Evolutionary conservation across 2,113 vertebrate genomes (phyloP).

Genomic region (Poeciliopsis retropinna): DNA sequence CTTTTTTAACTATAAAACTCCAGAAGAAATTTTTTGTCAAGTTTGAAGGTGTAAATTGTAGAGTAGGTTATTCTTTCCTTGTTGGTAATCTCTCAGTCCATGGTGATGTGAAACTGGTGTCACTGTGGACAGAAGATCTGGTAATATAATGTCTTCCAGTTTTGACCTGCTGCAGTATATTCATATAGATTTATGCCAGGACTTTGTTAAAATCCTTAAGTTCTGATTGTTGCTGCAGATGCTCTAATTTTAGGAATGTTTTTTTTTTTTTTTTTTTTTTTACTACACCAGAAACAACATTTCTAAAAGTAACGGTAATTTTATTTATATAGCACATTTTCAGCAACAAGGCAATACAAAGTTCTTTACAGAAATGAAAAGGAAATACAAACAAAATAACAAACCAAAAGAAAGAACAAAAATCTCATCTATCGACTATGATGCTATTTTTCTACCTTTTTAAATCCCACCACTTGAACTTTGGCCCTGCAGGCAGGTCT

Average conservation of each 20-base stretch:
- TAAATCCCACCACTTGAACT: conserved; percentile 33
- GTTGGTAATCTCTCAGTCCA: background rate
- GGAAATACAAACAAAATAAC: too few relatives aligned
- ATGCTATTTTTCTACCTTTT: background rate
- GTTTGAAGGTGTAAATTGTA: background rate
- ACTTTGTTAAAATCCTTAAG: background rate
- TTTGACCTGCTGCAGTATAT: background rate
- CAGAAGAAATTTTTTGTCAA: background rate
- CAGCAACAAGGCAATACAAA: too few relatives aligned
- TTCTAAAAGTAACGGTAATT: background rate
- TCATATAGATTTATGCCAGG: background rate
- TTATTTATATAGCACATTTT: too few relatives aligned
- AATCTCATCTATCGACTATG: background rate
- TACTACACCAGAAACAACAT: background rate
- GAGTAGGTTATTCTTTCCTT: background rate
- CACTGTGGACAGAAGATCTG: background rate
- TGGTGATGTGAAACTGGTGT: background rate
- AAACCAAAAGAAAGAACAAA: too few relatives aligned
- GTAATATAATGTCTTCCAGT: background rate
- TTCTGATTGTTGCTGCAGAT: background rate
- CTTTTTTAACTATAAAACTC: too few relatives aligned
- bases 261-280: too few relatives aligned
- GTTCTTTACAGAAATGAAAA: too few relatives aligned
- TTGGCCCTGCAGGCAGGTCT: conserved; percentile 51
- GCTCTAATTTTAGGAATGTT: background rate